Evolutionary conservation across 2,113 vertebrate species (phyloP), one percentile per base, ranked within the genome.

Genomic region (Grus americana): DNA sequence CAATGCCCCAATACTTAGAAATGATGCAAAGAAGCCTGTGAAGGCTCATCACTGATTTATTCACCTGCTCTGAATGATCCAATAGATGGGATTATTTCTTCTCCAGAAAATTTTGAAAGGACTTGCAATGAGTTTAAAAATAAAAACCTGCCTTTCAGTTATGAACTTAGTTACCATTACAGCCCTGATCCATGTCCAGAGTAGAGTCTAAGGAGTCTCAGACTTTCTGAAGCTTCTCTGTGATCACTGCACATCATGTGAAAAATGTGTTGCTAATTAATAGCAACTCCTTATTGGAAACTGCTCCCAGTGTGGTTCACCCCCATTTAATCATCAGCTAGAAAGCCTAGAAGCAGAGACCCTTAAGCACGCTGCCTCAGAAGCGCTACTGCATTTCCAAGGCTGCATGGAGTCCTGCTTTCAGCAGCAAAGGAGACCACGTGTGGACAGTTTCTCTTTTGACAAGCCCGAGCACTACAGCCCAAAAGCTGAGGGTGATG

Each of bases 381-480:
- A 52, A 78, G 15, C 12, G 24, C 47, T 84, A 18, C 26, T 86
- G 36, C 46, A 76, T 59, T 86, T 72, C 58, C 83, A 67, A 68
- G 67, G 42, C 42, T 78, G 54, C 42, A 22, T 2, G 0, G 57
- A 49, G 16, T 59, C 72, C 76, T 79, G 83, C 58, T 46, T 75
- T 65, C 3, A 0, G 19, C 38, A 83, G 67, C 5, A 11, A n/a
- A 30, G 44, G 17, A 49, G 12, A 29, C 65, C 52, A 26, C 0
- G 0, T 4, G 11, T 52, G 67, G 27, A 30, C 15, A 68, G 40
- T 12, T 86, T 62, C 42, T 49, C 22, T 49, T 71, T 23, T 2
- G 4, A 44, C 27, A 61, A 38, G 46, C 38, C 50, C 47, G 44
- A 92, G 52, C 52, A 8, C 36, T 40, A 5, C 70, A 34, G 26